Evolutionary conservation across 2,797 vertebrate genomes (phyloP).

Genomic region (Myotis myotis): DNA sequence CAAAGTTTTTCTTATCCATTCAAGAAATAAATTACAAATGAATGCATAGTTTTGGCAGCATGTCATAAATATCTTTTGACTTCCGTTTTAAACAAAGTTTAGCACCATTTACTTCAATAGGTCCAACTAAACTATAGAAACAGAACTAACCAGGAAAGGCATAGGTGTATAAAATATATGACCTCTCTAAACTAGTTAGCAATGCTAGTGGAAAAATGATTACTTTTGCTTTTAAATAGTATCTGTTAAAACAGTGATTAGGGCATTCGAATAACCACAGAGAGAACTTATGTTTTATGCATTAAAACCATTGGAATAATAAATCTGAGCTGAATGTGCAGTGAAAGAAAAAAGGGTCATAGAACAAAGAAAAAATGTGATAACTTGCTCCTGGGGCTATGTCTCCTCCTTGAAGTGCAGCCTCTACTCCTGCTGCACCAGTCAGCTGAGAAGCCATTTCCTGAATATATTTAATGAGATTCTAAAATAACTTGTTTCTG

Average conservation of each 20-base stretch:
- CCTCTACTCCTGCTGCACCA: background rate
- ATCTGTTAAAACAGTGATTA: background rate
- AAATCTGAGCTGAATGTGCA: background rate
- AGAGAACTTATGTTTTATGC: background rate
- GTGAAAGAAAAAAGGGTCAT: background rate
- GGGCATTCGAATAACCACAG: background rate
- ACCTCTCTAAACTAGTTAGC: background rate
- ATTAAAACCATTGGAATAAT: background rate
- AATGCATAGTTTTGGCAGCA: background rate
- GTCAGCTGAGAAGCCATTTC: background rate
- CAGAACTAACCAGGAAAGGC: background rate
- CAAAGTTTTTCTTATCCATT: background rate
- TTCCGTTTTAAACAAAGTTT: background rate
- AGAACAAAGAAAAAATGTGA: background rate
- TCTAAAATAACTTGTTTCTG: constrained; percentile 65
- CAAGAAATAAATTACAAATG: background rate
- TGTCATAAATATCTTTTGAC: background rate
- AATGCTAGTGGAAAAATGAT: background rate
- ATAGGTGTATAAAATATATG: background rate
- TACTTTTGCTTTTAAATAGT: background rate
- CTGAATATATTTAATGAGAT: constrained; percentile 40
- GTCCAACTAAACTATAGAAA: background rate
- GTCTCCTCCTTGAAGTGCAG: background rate
- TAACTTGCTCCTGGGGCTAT: background rate
- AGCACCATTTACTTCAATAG: background rate